Evolutionary conservation across 2,797 vertebrate genomes (phyloP).

Genomic region (Sebastes oblongus): DNA sequence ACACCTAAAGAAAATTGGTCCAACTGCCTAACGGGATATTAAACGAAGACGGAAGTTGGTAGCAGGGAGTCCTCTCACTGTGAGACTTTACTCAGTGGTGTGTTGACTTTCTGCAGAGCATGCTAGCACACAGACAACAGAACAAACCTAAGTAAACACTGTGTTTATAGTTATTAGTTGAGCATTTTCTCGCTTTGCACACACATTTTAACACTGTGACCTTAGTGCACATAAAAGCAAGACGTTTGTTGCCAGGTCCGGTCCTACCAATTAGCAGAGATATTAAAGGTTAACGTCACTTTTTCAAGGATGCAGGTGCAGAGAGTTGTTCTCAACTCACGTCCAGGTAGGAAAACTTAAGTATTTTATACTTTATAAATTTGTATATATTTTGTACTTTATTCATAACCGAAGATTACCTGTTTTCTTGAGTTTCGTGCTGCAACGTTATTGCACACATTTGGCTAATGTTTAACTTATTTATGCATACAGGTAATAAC

Average conservation of each 20-base stretch:
- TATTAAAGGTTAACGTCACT: background rate
- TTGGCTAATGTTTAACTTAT: background rate
- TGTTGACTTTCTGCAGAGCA: background rate
- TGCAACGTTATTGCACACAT: background rate
- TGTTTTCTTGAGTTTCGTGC: background rate
- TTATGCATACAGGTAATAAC: constrained; percentile 80
- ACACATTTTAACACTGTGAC: background rate
- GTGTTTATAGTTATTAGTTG: background rate
- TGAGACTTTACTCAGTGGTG: background rate
- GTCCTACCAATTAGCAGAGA: background rate
- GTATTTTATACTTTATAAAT: background rate
- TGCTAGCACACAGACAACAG: background rate
- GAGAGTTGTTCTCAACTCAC: constrained; percentile 77
- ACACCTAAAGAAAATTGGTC: background rate
- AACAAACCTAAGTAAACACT: background rate
- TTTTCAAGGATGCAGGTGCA: constrained; percentile 61
- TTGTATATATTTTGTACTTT: background rate
- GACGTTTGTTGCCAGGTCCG: constrained; percentile 8
- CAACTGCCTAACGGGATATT: background rate
- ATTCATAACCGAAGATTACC: background rate
- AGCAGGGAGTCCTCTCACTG: background rate
- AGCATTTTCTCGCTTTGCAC: accelerated
- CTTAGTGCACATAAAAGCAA: background rate
- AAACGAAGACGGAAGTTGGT: constrained; percentile 44
- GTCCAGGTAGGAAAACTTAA: constrained; percentile 73